Evolutionary conservation across 2,797 vertebrate genomes (phyloP).

Genomic region (Pseudomugil gertrudae): DNA sequence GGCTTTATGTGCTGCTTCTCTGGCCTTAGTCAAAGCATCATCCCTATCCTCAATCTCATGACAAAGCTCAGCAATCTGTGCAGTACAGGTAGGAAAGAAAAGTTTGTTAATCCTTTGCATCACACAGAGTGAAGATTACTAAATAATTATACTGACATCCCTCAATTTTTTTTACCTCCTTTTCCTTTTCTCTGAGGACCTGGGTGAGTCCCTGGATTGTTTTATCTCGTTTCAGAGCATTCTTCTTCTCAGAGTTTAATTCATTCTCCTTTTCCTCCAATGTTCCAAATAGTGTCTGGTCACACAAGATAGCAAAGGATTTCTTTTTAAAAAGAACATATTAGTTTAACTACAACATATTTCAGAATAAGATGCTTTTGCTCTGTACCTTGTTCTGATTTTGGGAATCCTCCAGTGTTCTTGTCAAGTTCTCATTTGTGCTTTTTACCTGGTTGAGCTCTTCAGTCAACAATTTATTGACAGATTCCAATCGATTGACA

Average conservation of each 20-base stretch:
- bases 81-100: constrained; percentile 17
- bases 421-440: constrained; percentile 68
- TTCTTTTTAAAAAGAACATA: not conserved
- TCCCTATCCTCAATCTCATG: constrained; percentile 89
- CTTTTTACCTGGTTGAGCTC: constrained; percentile 73
- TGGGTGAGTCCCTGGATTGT: constrained; percentile 94
- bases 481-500: constrained; percentile 68
- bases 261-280: constrained; percentile 88
- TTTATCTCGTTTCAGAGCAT: constrained; percentile 95
- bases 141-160: not conserved
- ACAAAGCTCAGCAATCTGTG: constrained; percentile 88
- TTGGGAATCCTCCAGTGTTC: constrained; percentile 74
- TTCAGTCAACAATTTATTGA: constrained; percentile 74
- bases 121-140: constrained; percentile 6
- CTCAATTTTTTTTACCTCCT: constrained; percentile 82
- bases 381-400: constrained; percentile 78
- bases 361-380: not conserved
- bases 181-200: constrained; percentile 92
- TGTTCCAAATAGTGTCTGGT: constrained; percentile 85
- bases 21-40: constrained; percentile 84
- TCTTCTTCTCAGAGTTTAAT: constrained; percentile 89
- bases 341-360: not conserved
- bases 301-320: constrained; percentile 27
- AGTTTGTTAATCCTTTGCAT: constrained; percentile 11
- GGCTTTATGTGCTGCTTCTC: constrained; percentile 86